These are phyloP conservation scores for Potorous gilbertii DNA, from an alignment of 2,797 vertebrate species.

Conservation along the genomic window DNA sequence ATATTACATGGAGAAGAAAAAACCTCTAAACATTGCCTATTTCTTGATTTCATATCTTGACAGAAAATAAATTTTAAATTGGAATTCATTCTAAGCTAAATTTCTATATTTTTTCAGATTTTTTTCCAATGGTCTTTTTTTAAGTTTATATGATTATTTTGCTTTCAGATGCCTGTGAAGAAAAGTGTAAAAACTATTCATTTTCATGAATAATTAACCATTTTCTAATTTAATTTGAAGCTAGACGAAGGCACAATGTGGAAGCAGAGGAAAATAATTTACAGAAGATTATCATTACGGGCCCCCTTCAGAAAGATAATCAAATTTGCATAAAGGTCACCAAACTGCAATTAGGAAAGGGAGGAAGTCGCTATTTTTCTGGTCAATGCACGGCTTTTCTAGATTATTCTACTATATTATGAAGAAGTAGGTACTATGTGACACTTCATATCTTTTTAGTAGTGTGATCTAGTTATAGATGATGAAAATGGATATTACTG, in stretches of 20 bases:
- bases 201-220: slow-evolving; percentile 57
- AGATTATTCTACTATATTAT: slow-evolving; percentile 58
- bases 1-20: background rate
- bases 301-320: slow-evolving; percentile 79
- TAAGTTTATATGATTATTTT: background rate
- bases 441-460: background rate
- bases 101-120: background rate
- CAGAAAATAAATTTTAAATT: background rate
- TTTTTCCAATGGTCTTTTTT: background rate
- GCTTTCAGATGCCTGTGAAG: background rate
- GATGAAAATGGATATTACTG: background rate
- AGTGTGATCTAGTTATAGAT: background rate
- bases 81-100: background rate
- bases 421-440: background rate
- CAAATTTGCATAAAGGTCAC: slow-evolving; percentile 79
- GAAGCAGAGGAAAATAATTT: slow-evolving; percentile 80
- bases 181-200: background rate
- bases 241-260: slow-evolving; percentile 68
- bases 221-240: slow-evolving; percentile 77
- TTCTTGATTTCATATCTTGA: background rate
- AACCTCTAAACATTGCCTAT: background rate
- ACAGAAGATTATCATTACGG: slow-evolving; percentile 78
- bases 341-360: slow-evolving; percentile 59
- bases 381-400: slow-evolving; percentile 73
- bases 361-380: slow-evolving; percentile 62